phyloP scores from a whole-genome alignment of 2,888 invertebrate species.

The Onchidella celtica region DNA sequence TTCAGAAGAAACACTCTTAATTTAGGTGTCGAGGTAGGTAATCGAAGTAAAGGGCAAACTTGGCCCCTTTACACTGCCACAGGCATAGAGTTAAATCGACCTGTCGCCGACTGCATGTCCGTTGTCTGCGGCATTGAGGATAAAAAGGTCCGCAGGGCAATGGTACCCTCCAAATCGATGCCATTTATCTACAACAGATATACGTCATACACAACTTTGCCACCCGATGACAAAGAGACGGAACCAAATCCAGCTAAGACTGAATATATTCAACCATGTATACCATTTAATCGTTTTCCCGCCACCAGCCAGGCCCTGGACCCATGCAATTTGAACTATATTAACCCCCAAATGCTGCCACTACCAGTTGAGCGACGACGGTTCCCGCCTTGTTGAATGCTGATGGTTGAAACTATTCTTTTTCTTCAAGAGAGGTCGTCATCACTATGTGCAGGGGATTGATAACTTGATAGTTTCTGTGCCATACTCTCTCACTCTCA shows the following conservation, averaged over 20 bases:
- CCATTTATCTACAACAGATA: conserved; percentile 33
- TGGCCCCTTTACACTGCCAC: conserved; percentile 32
- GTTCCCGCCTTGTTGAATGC: conserved; percentile 11
- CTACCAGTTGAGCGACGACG: conserved; percentile 7
- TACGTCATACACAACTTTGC: not conserved
- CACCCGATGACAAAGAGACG: conserved; percentile 1
- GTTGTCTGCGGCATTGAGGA: not conserved
- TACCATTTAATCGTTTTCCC: not conserved
- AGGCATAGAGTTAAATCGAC: conserved; percentile 40
- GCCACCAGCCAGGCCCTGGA: not conserved
- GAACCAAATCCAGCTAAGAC: conserved; percentile 8
- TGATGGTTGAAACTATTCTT: no score
- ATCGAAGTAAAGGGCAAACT: conserved; percentile 20
- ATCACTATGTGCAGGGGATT: no score
- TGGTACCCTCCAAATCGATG: conserved; percentile 1
- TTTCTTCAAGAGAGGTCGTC: not conserved
- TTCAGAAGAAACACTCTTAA: not conserved
- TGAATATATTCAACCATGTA: conserved; percentile 4
- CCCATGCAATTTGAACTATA: conserved; percentile 22
- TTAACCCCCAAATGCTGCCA: conserved; percentile 28
- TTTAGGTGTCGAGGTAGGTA: conserved; percentile 17
- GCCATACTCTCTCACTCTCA: no score
- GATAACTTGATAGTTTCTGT: no score
- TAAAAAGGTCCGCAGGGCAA: conserved; percentile 4
- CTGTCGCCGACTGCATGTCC: not conserved